Evolutionary conservation across 2,113 vertebrate genomes (phyloP), one percentile per base, ranked within the genome.

Genomic region (Apodemus sylvaticus): DNA sequence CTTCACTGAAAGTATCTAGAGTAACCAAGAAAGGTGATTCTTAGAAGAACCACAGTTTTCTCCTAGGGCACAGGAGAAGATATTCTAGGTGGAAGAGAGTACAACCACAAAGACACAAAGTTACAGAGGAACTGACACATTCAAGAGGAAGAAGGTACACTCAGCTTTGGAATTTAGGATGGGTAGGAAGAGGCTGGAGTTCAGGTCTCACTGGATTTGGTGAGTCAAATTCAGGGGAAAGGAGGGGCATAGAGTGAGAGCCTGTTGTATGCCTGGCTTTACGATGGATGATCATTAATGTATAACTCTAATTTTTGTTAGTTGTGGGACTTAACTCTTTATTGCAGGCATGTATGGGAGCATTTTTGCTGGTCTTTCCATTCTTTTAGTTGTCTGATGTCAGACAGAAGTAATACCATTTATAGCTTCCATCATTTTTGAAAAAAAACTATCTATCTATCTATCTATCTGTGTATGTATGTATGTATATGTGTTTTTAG

Each of bases 11-110:
- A 96, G 82, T 71, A 73, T 51, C 53, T 29, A 14, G 22, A 86
- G 95, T 96, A 86, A 55, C 45, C 53, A 17, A 58, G 48, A 91
- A 60, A 91, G 42, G 39, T 62, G 48, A 74, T 24, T 34, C 60
- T 89, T 68, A 90, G 83, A 77, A 34, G 66, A 96, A 55, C 85
- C 73, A 88, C 82, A 89, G 60, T 91, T 90, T 87, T 90, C 64
- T 45, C 62, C 29, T 14, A 64, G 81, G 19, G 31, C 51, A 39
- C 39, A 86, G 62, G 64, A 66, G 78, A 85, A 90, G 51, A 58
- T 19, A 76, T 71, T 77, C 45, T 11, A 53, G 34, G 58, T 45
- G 31, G 62, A 92, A 22, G 62, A 19, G 82, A 53, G 90, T 53
- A 74, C 26, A 58, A 10, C 20, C 22, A 24, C 26, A 79, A 70